These are phyloP conservation scores for Botia kubotai DNA, from an alignment of 2,797 vertebrate species.

Conservation along the genomic window DNA sequence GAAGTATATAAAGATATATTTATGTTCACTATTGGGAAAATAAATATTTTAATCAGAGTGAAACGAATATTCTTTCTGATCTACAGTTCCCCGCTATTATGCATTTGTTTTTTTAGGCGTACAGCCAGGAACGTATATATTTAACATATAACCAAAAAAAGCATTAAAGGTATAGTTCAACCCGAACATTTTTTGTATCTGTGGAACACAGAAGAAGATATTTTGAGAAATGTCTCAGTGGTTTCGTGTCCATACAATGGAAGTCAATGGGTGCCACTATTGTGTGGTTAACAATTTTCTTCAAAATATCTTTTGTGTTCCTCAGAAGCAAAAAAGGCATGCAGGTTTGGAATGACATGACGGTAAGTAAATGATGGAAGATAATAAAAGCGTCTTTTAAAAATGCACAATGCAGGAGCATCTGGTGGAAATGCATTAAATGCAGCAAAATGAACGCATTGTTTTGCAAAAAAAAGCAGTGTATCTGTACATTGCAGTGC, in stretches of 20 bases:
- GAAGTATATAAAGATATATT: slow-evolving; percentile 99
- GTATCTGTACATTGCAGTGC: neutral
- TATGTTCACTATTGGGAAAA: slow-evolving; percentile 98
- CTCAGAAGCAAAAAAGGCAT: too few relatives aligned
- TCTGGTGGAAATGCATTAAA: neutral
- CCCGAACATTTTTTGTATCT: too few relatives aligned
- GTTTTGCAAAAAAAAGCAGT: neutral
- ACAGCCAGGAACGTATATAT: slow-evolving; percentile 64
- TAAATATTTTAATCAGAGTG: slow-evolving; percentile 99
- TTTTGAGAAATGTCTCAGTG: too few relatives aligned
- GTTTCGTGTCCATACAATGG: too few relatives aligned
- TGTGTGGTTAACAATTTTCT: too few relatives aligned
- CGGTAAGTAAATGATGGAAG: too few relatives aligned
- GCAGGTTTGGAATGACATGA: too few relatives aligned
- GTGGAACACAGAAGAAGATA: too few relatives aligned
- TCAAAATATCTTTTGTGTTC: too few relatives aligned
- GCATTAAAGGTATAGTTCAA: neutral
- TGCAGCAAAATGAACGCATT: neutral
- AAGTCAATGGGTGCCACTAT: too few relatives aligned
- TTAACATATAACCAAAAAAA: slow-evolving; percentile 77
- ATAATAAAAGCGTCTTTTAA: neutral
- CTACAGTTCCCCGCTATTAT: slow-evolving; percentile 95
- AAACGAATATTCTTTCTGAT: slow-evolving; percentile 96
- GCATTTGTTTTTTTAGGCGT: slow-evolving; percentile 90
- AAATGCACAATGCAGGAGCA: neutral